phyloP scores from a whole-genome alignment of 2,888 invertebrate genomes.

The Pterobdella sp. region DNA sequence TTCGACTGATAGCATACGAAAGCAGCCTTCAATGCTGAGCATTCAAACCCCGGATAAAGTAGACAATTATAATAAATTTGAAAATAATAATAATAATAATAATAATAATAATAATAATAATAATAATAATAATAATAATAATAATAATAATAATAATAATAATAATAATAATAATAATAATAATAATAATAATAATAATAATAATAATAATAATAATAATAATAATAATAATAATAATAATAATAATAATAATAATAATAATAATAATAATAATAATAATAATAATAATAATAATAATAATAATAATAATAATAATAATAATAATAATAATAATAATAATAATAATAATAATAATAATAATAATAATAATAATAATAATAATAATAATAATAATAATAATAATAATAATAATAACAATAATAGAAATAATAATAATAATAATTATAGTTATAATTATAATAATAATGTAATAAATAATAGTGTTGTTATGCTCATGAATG shows the following conservation, averaged over 20 bases:
- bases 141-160: slow-evolving; percentile 24
- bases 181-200: slow-evolving; percentile 24
- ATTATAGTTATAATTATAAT: too few species aligned
- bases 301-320: slow-evolving; percentile 25
- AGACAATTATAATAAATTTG: neutral
- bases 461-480: too few species aligned
- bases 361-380: slow-evolving; percentile 25
- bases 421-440: slow-evolving; percentile 16
- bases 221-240: slow-evolving; percentile 23
- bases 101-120: slow-evolving; percentile 3
- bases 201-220: slow-evolving; percentile 24
- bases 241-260: slow-evolving; percentile 22
- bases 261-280: slow-evolving; percentile 23
- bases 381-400: slow-evolving; percentile 24
- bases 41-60: too few species aligned
- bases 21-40: too few species aligned
- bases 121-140: slow-evolving; percentile 24
- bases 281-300: slow-evolving; percentile 9
- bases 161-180: slow-evolving; percentile 24
- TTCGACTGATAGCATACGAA: too few species aligned
- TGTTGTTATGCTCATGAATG: too few species aligned
- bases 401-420: slow-evolving; percentile 23
- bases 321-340: slow-evolving; percentile 24
- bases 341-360: slow-evolving; percentile 24
- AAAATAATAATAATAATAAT: neutral